Evolutionary conservation across 2,888 invertebrate genomes (phyloP).

Genomic region (Diaprepes abbreviatus): DNA sequence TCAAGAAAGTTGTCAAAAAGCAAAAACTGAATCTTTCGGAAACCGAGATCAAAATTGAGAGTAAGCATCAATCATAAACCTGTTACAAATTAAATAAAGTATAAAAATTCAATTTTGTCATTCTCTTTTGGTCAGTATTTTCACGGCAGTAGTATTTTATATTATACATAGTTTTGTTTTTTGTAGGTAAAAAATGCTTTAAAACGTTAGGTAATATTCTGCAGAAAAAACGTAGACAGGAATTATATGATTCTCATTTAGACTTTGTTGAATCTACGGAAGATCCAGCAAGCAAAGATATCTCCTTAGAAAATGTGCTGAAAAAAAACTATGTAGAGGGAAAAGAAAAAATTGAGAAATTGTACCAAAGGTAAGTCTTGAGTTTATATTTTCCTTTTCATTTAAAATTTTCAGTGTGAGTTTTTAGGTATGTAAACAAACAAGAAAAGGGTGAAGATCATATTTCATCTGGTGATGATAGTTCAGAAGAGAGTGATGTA

Average conservation of each 20-base stretch:
- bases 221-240: constrained; percentile 59
- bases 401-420: neutral
- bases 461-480: constrained; percentile 47
- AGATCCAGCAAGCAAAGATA: constrained; percentile 61
- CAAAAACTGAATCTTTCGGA: constrained; percentile 55
- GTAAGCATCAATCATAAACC: constrained; percentile 38
- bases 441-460: constrained; percentile 53
- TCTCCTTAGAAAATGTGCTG: constrained; percentile 55
- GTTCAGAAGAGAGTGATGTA: constrained; percentile 52
- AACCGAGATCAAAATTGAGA: constrained; percentile 56
- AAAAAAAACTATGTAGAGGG: constrained; percentile 56
- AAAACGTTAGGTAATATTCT: constrained; percentile 60
- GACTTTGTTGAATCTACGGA: constrained; percentile 53
- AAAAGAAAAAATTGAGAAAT: constrained; percentile 55
- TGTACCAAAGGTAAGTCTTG: constrained; percentile 57
- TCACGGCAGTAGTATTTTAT: too few relatives aligned
- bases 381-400: neutral
- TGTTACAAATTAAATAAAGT: too few relatives aligned
- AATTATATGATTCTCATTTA: constrained; percentile 60
- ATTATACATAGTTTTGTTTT: neutral
- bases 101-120: too few relatives aligned
- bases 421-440: constrained; percentile 53
- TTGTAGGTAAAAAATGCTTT: constrained; percentile 58
- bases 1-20: constrained; percentile 56
- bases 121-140: too few relatives aligned